Evolutionary conservation across 2,888 invertebrate species (phyloP), one percentile per base, ranked within the genome.

Genomic region (Stenotaenia linearis): DNA sequence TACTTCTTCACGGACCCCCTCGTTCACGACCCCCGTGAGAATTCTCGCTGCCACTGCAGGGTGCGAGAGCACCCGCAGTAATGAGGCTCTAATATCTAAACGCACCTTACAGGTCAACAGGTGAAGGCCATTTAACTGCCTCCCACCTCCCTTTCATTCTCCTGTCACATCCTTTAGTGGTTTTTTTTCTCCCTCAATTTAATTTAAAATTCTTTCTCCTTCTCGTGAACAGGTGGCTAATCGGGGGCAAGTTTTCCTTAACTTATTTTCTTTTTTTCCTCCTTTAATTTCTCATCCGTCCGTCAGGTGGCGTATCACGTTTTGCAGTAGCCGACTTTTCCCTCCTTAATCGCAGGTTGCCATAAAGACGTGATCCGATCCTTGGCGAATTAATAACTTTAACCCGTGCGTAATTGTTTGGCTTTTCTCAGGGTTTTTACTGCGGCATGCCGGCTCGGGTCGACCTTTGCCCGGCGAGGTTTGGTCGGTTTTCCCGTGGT

Each of bases 61-160:
- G 69, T 69, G 69, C 69, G 69, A 69, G 28, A 69, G 69, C 28
- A 69, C 69, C 56, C 23, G 28, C 69, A 69, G 69, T 69, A 69
- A 69, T 69, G 69, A 69, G 69, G 69, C 69, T 69, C 69, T 69
- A 69, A 69, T 69, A 69, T 69, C 69, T 69, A 69, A 69, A 69
- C 69, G 69, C 69, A 69, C 69, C 69, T 69, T 69, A n/a, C 25
- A 69, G 69, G 69, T 69, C 69, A 69, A 69, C 25, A 25, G 69
- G 69, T 69, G 69, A 69, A 69, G 69, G 69, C 69, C 69, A 69
- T 28, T 69, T 69, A 69, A 69, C 25, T 69, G 23, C 69, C 69
- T 69, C 69, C 69, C 69, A 69, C 69, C 69, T 69, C 69, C 69
- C 69, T 69, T 69, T 69, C 69, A 28, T 69, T 69, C 69, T 69